Percentiles rank a stretch among this genome's conserved stretches.
phyloP scores from a whole-genome alignment of 2,888 invertebrate genomes.

The Camponotus fellah region DNA sequence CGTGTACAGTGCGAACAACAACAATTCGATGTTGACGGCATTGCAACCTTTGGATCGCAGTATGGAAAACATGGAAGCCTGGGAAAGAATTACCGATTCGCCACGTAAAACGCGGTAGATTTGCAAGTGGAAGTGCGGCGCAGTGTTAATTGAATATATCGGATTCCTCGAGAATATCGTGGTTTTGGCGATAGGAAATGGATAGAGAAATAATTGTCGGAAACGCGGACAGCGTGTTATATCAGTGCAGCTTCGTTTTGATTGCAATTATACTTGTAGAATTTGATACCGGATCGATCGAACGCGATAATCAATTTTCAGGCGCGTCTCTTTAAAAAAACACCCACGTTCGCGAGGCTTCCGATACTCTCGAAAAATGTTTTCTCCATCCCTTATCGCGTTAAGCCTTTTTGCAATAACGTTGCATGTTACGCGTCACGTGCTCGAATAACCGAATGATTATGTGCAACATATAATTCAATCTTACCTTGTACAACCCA shows the following conservation, averaged over 20 bases:
- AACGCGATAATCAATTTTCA: constrained; percentile 73
- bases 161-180: constrained; percentile 75
- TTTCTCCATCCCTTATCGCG: constrained; percentile 50
- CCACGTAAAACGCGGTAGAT: constrained; percentile 63
- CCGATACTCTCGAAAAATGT: constrained; percentile 55
- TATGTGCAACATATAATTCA: not conserved
- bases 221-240: constrained; percentile 71
- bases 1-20: constrained; percentile 50
- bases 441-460: constrained; percentile 26
- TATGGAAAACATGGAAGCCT: constrained; percentile 68
- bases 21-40: constrained; percentile 54
- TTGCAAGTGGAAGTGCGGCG: constrained; percentile 75
- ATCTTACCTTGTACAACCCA: not conserved
- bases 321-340: constrained; percentile 72
- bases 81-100: constrained; percentile 74
- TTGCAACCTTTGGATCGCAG: constrained; percentile 56
- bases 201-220: constrained; percentile 76
- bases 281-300: constrained; percentile 74
- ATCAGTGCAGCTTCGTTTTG: constrained; percentile 73
- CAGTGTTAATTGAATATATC: constrained; percentile 76
- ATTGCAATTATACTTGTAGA: constrained; percentile 76
- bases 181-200: constrained; percentile 75
- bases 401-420: constrained; percentile 50
- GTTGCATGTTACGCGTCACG: not conserved
- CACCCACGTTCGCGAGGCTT: constrained; percentile 54